Percentiles rank a stretch among this genome's conserved stretches.
phyloP scores from a whole-genome alignment of 2,113 vertebrate genomes.

The Melanerpes formicivorus region DNA sequence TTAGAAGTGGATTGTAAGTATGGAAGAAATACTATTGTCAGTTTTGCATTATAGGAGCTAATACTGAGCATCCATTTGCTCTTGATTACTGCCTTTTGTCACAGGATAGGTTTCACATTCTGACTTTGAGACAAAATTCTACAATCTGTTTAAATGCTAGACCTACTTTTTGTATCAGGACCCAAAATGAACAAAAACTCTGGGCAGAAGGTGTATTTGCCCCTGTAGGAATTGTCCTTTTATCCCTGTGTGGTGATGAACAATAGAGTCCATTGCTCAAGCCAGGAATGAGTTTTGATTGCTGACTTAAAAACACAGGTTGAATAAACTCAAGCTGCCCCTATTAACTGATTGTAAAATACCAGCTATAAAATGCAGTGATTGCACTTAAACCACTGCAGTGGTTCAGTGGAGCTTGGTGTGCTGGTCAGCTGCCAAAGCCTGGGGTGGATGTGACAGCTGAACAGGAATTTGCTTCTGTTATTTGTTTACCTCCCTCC shows the following conservation, averaged over 20 bases:
- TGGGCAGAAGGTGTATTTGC: not conserved
- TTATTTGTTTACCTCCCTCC: not conserved
- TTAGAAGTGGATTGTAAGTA: conserved; percentile 86
- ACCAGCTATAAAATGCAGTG: not conserved
- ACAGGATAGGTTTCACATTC: not conserved
- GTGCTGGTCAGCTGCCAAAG: not conserved
- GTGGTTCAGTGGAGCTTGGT: not conserved
- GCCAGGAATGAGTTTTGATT: not conserved
- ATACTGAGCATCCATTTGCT: not conserved
- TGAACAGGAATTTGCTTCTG: not conserved
- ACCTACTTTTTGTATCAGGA: not conserved
- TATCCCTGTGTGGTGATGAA: not conserved
- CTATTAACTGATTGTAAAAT: conserved; percentile 12
- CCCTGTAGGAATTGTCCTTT: not conserved
- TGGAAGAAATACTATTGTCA: not conserved
- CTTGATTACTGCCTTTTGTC: not conserved
- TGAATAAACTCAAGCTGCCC: not conserved
- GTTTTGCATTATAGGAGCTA: not conserved
- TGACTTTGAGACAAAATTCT: not conserved
- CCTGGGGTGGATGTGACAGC: not conserved
- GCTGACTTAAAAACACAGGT: not conserved
- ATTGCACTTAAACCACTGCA: not conserved
- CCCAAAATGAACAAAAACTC: not conserved
- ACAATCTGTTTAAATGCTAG: not conserved
- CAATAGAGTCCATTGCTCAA: not conserved